phyloP scores from a whole-genome alignment of 2,888 invertebrate genomes.

The Acronicta alni region DNA sequence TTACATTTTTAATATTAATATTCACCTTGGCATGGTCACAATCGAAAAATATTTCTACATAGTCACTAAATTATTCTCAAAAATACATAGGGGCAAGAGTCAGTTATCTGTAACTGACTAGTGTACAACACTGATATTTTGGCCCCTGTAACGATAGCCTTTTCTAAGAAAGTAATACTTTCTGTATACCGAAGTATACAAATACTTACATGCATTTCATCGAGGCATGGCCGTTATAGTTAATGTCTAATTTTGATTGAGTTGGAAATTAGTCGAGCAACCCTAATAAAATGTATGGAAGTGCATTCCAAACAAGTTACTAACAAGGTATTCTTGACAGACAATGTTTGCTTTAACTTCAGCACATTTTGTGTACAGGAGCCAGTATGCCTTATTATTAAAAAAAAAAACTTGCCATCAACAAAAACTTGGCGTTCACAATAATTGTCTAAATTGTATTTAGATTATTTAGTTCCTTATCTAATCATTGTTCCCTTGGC shows the following conservation, averaged over 20 bases:
- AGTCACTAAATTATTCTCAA: constrained; percentile 18
- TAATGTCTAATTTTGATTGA: too few relatives aligned
- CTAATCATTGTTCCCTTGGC: constrained; percentile 75
- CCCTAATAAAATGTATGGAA: too few relatives aligned
- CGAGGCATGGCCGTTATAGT: too few relatives aligned
- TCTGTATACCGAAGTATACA: too few relatives aligned
- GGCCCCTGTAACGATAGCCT: too few relatives aligned
- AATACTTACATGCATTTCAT: too few relatives aligned
- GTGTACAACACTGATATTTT: constrained; percentile 4
- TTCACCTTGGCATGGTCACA: constrained; percentile 15
- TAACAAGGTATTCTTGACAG: too few relatives aligned
- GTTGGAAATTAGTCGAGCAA: too few relatives aligned
- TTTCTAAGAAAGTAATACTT: too few relatives aligned
- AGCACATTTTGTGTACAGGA: not conserved
- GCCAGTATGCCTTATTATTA: constrained; percentile 18
- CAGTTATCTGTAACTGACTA: constrained; percentile 32
- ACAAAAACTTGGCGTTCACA: constrained; percentile 21
- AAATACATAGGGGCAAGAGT: constrained; percentile 62
- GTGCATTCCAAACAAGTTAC: too few relatives aligned
- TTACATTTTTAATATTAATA: constrained; percentile 19
- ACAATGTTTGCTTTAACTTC: too few relatives aligned
- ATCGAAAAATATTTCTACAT: constrained; percentile 28
- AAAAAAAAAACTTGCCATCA: constrained; percentile 26
- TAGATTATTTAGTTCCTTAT: constrained; percentile 38
- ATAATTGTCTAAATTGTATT: constrained; percentile 39